Evolutionary conservation across 2,888 invertebrate species (phyloP).

Genomic region (Nomada fucata): DNA sequence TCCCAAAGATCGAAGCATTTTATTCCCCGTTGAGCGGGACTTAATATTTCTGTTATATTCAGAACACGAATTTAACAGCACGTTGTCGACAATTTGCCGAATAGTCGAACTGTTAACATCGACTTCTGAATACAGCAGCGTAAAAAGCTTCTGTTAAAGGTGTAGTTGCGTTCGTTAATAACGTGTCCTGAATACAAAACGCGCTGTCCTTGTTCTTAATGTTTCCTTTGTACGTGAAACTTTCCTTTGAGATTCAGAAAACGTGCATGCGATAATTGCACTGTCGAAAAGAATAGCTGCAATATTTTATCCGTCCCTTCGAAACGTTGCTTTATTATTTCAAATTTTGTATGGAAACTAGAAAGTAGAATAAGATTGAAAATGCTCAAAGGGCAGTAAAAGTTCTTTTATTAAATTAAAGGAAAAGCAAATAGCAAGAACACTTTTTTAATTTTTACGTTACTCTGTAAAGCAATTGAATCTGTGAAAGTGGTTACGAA

Average conservation of each 20-base stretch:
- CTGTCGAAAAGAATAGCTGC: neutral
- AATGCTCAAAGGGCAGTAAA: no score
- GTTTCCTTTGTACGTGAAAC: constrained; percentile 18
- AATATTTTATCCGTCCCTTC: neutral
- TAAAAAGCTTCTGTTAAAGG: constrained; percentile 28
- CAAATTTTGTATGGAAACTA: neutral
- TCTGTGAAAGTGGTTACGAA: neutral
- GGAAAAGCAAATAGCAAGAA: no score
- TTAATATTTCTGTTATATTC: constrained; percentile 9
- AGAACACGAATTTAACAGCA: constrained; percentile 9
- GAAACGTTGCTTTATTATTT: neutral
- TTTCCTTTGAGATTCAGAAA: neutral
- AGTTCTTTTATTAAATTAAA: no score
- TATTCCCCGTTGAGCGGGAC: neutral
- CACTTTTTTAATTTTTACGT: no score
- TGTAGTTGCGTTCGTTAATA: constrained; percentile 30
- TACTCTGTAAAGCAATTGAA: no score
- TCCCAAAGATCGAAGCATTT: neutral
- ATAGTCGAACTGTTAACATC: constrained; percentile 28
- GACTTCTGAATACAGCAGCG: constrained; percentile 27
- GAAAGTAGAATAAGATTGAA: neutral
- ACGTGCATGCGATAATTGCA: constrained; percentile 12
- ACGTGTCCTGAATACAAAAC: constrained; percentile 33
- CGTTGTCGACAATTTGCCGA: constrained; percentile 25
- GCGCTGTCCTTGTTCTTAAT: constrained; percentile 4